Evolutionary conservation across 2,113 vertebrate species (phyloP), one percentile per base, ranked within the genome.

Genomic region (Amia ocellicauda): DNA sequence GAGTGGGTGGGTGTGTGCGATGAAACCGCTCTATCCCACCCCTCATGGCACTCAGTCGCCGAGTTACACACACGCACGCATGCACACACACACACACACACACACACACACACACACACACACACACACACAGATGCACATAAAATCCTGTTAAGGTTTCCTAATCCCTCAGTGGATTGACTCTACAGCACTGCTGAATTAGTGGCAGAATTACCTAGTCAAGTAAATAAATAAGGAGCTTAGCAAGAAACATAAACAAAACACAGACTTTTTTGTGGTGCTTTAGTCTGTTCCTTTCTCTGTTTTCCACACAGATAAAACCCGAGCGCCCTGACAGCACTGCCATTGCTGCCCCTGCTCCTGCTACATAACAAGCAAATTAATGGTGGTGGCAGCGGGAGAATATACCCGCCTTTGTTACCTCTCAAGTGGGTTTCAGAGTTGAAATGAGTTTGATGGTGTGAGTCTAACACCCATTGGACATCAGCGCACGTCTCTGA

Each of bases 181-280:
- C 77, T 77, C 74, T 29, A 66, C 27, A 73, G 78, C 78, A 77
- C 76, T 19, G 68, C 74, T 81, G 78, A 80, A 80, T 80, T 68
- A 69, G 71, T 71, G 79, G 78, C 75, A 80, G 79, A 82, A 81
- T 81, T 80, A 84, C 77, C 79, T 74, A 69, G 77, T 84, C 79
- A 83, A 79, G 81, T 80, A 83, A 84, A 85, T 75, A 82, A 78
- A 84, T 82, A 77, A 82, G 80, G 74, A 78, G 79, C 66, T 65
- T 74, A 68, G 73, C 74, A 69, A 76, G 77, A 75, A 83, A 80
- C 78, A 47, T 47, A 80, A 84, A 80, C 72, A 80, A 79, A 74
- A 71, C 70, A 67, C 65, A 64, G 66, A 36, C 58, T 71, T 75
- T 42, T 69, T 7, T 47, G 3, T 4, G n/a, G 13, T 4, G 43